Evolutionary conservation across 2,113 vertebrate species (phyloP).

Genomic region (Meriones unguiculatus): DNA sequence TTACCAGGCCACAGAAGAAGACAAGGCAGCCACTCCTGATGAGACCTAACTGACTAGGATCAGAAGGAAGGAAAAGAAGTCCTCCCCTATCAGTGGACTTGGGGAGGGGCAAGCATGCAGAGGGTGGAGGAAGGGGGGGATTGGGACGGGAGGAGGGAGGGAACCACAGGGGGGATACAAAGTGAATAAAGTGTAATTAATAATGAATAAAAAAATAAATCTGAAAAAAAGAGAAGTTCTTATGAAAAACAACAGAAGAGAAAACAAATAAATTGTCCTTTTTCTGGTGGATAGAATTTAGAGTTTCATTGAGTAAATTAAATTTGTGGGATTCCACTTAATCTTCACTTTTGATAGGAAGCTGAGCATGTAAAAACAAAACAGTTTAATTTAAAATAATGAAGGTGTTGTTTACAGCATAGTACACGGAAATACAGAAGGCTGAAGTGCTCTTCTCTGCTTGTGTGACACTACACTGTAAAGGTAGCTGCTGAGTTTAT

Average conservation of each 20-base stretch:
- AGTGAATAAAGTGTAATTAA: too few species aligned
- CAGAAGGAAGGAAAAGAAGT: too few species aligned
- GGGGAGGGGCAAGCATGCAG: too few species aligned
- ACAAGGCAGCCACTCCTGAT: too few species aligned
- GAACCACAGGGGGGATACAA: too few species aligned
- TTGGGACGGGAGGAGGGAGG: too few species aligned
- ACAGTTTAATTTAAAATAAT: slow-evolving; percentile 46
- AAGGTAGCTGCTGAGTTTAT: slow-evolving; percentile 9
- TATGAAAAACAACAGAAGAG: slow-evolving; percentile 65
- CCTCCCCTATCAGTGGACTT: too few species aligned
- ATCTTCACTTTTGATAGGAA: slow-evolving; percentile 44
- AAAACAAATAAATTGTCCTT: slow-evolving; percentile 67
- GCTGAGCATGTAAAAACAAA: slow-evolving; percentile 1
- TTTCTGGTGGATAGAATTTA: slow-evolving; percentile 55
- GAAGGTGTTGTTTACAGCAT: slow-evolving; percentile 37
- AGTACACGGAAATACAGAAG: slow-evolving; percentile 5
- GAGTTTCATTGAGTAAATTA: slow-evolving; percentile 55
- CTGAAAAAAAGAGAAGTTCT: slow-evolving; percentile 57
- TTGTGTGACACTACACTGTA: neutral
- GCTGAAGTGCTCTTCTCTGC: neutral
- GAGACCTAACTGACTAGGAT: too few species aligned
- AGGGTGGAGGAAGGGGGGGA: too few species aligned
- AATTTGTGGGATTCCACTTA: slow-evolving; percentile 54
- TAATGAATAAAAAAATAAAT: too few species aligned
- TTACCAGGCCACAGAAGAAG: too few species aligned